Conservation (phyloP, 2,888 invertebrate species). For the Drosophila peninsularis region DNA sequence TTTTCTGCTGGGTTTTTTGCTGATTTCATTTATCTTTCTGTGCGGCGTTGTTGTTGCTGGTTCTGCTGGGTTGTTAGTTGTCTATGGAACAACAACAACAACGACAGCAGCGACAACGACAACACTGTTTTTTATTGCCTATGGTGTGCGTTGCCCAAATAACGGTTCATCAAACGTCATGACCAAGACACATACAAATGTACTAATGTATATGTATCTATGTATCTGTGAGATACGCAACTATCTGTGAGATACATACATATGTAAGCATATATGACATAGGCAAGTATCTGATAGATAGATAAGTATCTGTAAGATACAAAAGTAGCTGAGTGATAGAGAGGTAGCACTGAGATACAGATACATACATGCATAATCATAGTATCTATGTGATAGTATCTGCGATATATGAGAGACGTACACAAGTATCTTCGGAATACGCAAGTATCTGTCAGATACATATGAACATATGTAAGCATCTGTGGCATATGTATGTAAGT, state of each 20-base stretch:
- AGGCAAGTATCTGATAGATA: not conserved
- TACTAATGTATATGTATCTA: not conserved
- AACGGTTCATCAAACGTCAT: slow-evolving; percentile 56
- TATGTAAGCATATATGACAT: not conserved
- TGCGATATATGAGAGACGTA: not conserved
- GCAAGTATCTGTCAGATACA: not conserved
- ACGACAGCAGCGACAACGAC: slow-evolving; percentile 13
- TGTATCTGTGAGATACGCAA: slow-evolving; percentile 1
- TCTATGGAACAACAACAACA: slow-evolving; percentile 24
- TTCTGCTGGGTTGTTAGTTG: slow-evolving; percentile 40
- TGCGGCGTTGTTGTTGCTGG: slow-evolving; percentile 23
- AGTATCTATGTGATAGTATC: too few relatives aligned
- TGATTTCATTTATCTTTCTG: slow-evolving; percentile 62
- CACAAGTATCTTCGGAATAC: not conserved
- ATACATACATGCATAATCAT: too few relatives aligned
- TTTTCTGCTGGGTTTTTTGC: slow-evolving; percentile 38
- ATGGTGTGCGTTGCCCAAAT: slow-evolving; percentile 54
- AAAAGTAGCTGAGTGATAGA: not conserved
- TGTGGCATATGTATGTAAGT: too few relatives aligned
- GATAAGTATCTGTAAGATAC: not conserved
- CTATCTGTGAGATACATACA: not conserved
- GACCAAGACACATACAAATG: slow-evolving; percentile 34
- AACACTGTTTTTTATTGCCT: slow-evolving; percentile 55
- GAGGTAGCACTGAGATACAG: too few relatives aligned
- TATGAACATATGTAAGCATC: too few relatives aligned